Evolutionary conservation across 92 coral and sea anemone genomes (phyloP).

Genomic region (Bergia sp.): DNA sequence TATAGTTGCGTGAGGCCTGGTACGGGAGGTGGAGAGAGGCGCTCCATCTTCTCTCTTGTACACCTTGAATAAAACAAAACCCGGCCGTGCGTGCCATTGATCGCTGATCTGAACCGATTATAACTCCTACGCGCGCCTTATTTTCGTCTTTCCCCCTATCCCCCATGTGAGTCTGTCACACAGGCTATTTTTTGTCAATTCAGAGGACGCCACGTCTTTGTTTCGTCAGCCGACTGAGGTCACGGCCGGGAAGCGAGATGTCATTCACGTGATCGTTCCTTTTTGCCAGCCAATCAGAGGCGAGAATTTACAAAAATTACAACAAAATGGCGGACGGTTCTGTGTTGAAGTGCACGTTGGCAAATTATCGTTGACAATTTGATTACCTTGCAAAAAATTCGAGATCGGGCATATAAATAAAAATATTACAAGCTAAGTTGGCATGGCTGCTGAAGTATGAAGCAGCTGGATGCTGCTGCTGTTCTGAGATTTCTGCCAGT

Average conservation of each 20-base stretch:
- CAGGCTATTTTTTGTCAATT: neutral
- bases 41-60: too few relatives aligned
- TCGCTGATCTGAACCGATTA: too few relatives aligned
- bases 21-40: too few relatives aligned
- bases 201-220: conserved; percentile 19
- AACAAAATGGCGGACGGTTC: conserved; percentile 43
- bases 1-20: too few relatives aligned
- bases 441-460: conserved; percentile 26
- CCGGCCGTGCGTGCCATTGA: too few relatives aligned
- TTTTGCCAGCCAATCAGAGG: conserved; percentile 17
- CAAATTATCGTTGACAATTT: neutral
- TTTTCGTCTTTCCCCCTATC: too few relatives aligned
- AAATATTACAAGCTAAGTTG: neutral
- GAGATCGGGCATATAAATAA: neutral
- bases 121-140: too few relatives aligned
- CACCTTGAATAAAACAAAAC: too few relatives aligned
- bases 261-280: conserved; percentile 32
- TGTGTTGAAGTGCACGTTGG: neutral
- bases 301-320: neutral
- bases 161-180: too few relatives aligned
- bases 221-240: conserved; percentile 20
- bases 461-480: conserved; percentile 41
- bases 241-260: conserved; percentile 1
- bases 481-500: neutral
- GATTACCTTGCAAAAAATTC: neutral